A percentile compares a stretch with the other conserved stretches of the same genome.
Evolutionary conservation across 2,113 vertebrate genomes (phyloP).

Genomic region (pig (Sus scrofa)): DNA sequence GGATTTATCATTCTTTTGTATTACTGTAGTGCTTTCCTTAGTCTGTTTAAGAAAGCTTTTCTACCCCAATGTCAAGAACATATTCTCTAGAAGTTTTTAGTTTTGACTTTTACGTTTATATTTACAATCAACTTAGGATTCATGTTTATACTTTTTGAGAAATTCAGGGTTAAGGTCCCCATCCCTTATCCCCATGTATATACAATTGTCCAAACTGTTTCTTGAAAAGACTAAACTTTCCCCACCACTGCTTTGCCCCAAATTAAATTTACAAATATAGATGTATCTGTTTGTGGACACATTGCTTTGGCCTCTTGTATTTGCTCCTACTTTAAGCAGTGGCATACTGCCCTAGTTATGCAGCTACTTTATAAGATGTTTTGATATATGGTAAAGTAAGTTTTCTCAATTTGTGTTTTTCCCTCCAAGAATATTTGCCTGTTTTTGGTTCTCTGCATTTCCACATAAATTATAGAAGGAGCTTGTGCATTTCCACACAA

Average conservation of each 20-base stretch:
- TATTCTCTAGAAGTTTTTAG: neutral
- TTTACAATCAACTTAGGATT: neutral
- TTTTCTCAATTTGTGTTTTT: neutral
- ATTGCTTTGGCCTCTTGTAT: neutral
- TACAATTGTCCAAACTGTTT: neutral
- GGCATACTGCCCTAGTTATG: neutral
- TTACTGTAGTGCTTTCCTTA: neutral
- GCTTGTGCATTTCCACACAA: constrained; percentile 20
- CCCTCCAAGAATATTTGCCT: neutral
- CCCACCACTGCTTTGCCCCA: neutral
- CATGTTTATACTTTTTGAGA: neutral
- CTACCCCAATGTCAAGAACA: neutral
- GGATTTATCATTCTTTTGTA: neutral
- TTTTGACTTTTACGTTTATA: neutral
- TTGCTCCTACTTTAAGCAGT: neutral
- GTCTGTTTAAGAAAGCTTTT: neutral
- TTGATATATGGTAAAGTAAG: neutral
- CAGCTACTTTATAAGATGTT: neutral
- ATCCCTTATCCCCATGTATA: neutral
- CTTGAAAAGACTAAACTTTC: neutral
- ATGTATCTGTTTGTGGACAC: neutral
- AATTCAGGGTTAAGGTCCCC: neutral
- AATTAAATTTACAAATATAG: neutral
- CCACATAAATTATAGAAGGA: neutral
- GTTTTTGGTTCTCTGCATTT: constrained; percentile 13